Evolutionary conservation across 2,797 vertebrate species (phyloP).

Genomic region (Mastacembelus armatus): DNA sequence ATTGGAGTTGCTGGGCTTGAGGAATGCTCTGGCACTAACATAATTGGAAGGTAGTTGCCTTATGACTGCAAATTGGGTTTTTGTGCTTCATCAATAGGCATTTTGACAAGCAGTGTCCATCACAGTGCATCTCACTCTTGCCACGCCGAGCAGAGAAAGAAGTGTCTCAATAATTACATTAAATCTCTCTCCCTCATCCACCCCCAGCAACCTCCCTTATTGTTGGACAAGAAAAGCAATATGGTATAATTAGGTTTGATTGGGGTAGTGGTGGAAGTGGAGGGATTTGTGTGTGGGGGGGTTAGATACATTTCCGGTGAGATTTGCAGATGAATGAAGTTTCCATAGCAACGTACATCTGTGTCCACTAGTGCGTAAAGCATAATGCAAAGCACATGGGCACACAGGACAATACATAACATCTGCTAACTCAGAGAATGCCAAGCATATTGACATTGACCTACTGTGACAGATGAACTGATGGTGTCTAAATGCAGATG

Average conservation of each 20-base stretch:
- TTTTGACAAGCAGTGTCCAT: slow-evolving; percentile 95
- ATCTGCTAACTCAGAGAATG: slow-evolving; percentile 90
- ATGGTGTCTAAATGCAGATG: slow-evolving; percentile 86
- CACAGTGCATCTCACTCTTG: slow-evolving; percentile 89
- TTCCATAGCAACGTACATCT: slow-evolving; percentile 93
- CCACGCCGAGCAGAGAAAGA: slow-evolving; percentile 85
- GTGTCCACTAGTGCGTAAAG: slow-evolving; percentile 90
- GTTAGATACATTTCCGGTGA: slow-evolving; percentile 90
- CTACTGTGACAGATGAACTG: slow-evolving; percentile 87
- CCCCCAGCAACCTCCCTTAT: slow-evolving; percentile 90
- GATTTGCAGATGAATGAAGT: slow-evolving; percentile 94
- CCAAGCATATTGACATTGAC: slow-evolving; percentile 87
- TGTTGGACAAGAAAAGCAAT: slow-evolving; percentile 97
- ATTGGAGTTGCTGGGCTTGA: slow-evolving; percentile 88
- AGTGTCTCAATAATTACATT: slow-evolving; percentile 96
- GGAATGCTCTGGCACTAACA: slow-evolving; percentile 87
- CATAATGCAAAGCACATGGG: slow-evolving; percentile 85
- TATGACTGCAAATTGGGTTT: slow-evolving; percentile 94
- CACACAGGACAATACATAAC: slow-evolving; percentile 88
- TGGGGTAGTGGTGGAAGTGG: slow-evolving; percentile 75
- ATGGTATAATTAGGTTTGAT: slow-evolving; percentile 98
- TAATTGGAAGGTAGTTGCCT: slow-evolving; percentile 91
- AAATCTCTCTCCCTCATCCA: slow-evolving; percentile 74
- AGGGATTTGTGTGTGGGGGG: slow-evolving; percentile 9
- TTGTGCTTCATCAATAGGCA: slow-evolving; percentile 93